phyloP scores from a whole-genome alignment of 2,113 vertebrate genomes.

The Megaceryle maxima region DNA sequence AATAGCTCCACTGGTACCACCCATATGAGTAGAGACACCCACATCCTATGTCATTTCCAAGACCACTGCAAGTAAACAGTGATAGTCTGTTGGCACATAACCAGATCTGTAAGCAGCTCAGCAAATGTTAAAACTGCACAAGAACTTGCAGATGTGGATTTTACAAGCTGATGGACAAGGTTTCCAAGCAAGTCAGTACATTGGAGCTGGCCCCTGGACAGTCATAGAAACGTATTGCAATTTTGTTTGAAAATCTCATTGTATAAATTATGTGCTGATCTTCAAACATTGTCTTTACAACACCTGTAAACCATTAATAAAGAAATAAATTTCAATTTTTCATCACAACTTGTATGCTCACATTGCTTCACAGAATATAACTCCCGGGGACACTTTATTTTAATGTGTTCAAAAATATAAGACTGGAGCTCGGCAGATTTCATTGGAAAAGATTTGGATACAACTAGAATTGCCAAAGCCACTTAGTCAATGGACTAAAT shows the following conservation, averaged over 20 bases:
- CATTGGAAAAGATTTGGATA: not conserved
- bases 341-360: not conserved
- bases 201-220: not conserved
- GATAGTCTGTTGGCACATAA: not conserved
- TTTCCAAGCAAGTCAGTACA: not conserved
- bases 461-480: not conserved
- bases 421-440: not conserved
- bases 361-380: not conserved
- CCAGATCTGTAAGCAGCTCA: not conserved
- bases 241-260: not conserved
- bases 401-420: not conserved
- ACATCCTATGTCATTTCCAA: not conserved
- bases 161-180: not conserved
- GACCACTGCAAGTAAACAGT: not conserved
- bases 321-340: not conserved
- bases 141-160: not conserved
- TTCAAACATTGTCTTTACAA: not conserved
- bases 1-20: not conserved
- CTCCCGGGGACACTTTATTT: not conserved
- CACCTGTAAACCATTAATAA: not conserved
- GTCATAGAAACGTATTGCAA: not conserved
- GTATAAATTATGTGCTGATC: not conserved
- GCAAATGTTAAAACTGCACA: not conserved
- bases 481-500: not conserved
- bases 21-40: not conserved